Base-by-base conservation (phyloP, 2,888 invertebrate genomes). In the Callyntrura guangdongensis region DNA sequence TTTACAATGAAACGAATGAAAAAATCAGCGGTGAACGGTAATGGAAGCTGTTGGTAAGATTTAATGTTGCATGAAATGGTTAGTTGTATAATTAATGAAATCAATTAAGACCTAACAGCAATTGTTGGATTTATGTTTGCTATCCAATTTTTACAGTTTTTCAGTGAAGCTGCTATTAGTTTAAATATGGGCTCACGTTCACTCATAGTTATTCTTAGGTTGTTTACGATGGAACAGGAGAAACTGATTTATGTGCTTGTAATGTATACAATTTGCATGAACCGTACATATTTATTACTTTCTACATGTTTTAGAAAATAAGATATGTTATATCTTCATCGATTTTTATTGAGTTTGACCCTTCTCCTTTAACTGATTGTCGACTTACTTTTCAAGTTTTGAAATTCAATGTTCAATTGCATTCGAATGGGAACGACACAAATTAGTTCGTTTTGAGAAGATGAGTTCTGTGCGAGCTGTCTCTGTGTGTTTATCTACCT, bases 61-160 rank as follows among this genome's bases (percentile, higher is more conserved):
- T 67, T 85, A 72, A 72, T 85, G 72, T 56, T 27, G 72, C 53
- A 72, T 85, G 85, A 85, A 85, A 72, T 85, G 8, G 67, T 17
- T 8, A 25, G 67, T 25, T 61, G 61, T 82, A 61, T 4, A 82
- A 61, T 45, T 12, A 59, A 82, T 61, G 61, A 82, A 61, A 36
- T 82, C 82, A 82, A 82, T 82, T 82, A 82, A 61, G 12, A 77
- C 11, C 17, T 1, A 17, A 20, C 12, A 12, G 20, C 12, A 67
- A 67, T 17, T 12, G 20, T 20, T 67, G 20, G 8, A 67, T 22
- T 67, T 20, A 36, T 36, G 36, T 6, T 36, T 36, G 36, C 3
- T 36, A 36, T 4, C 2, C 36, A 36, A 36, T 36, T 36, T n/a
- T 12, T 17, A 59, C 3, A 59, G 59, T 8, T n/a, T 1, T n/a